Conservation (phyloP, 2,113 vertebrate genomes). For the Phylloscopus trochiloides region DNA sequence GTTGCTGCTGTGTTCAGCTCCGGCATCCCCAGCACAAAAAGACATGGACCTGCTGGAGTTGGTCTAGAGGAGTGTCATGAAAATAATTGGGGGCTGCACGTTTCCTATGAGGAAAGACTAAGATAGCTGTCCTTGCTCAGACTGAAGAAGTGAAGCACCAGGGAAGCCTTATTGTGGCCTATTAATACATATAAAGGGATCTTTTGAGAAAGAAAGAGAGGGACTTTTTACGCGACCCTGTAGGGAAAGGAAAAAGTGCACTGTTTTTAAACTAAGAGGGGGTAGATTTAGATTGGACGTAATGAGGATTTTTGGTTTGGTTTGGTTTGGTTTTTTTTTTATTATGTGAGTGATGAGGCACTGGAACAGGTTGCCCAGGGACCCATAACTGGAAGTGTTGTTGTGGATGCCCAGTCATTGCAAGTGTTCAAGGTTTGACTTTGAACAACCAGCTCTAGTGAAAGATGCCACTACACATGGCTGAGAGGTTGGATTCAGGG, state of each 20-base stretch:
- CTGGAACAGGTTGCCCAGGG: not conserved
- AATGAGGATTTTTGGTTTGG: not conserved
- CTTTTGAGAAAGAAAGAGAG: not conserved
- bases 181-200: not conserved
- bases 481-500: not conserved
- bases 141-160: not conserved
- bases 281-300: not conserved
- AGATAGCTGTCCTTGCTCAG: not conserved
- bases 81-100: not conserved
- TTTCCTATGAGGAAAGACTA: not conserved
- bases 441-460: not conserved
- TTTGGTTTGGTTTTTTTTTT: not conserved
- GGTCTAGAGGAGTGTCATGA: not conserved
- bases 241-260: not conserved
- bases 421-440: not conserved
- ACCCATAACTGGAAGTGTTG: not conserved
- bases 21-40: not conserved
- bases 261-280: not conserved
- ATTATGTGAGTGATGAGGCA: not conserved
- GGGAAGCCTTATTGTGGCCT: not conserved
- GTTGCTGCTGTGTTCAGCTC: not conserved
- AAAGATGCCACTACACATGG: not conserved
- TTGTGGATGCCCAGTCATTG: rapidly evolving
- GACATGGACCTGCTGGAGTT: not conserved
- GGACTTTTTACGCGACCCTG: not conserved